Evolutionary conservation across 2,888 invertebrate species (phyloP).

Genomic region (Drosophila atripex): DNA sequence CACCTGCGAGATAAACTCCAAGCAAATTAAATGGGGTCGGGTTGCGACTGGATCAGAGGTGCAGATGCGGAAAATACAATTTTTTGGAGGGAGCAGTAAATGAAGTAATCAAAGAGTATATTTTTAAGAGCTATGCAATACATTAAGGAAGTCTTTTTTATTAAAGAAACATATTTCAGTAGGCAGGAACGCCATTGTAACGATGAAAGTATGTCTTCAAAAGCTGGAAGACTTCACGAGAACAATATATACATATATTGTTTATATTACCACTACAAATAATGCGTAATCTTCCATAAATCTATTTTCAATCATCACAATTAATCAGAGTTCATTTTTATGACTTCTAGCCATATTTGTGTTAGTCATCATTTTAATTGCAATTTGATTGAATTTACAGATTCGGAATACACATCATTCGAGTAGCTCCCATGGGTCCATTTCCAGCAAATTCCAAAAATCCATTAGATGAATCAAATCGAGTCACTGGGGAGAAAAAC

Average conservation of each 20-base stretch:
- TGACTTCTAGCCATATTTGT: neutral
- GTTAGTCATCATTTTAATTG: constrained; percentile 37
- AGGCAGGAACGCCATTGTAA: no score
- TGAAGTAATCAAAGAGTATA: constrained; percentile 17
- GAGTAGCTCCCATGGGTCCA: constrained; percentile 60
- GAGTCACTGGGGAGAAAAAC: constrained; percentile 29
- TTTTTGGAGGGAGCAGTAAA: constrained; percentile 25
- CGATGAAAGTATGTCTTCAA: no score
- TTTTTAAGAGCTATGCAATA: neutral
- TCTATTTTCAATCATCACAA: neutral
- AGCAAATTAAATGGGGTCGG: constrained; percentile 58
- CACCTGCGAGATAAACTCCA: constrained; percentile 32
- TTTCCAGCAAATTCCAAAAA: constrained; percentile 50
- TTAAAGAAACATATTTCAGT: no score
- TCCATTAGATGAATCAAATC: constrained; percentile 76
- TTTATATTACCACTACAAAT: neutral
- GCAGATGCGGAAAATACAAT: constrained; percentile 36
- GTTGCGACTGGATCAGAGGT: constrained; percentile 48
- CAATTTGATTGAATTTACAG: constrained; percentile 60
- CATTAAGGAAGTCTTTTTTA: no score
- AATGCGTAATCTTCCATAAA: neutral
- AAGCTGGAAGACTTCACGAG: no score
- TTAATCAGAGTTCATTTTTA: neutral
- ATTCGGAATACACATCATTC: constrained; percentile 36
- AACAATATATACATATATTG: no score